Evolutionary conservation across 2,888 invertebrate species (phyloP).

Genomic region (Digitonthophagus gazella): DNA sequence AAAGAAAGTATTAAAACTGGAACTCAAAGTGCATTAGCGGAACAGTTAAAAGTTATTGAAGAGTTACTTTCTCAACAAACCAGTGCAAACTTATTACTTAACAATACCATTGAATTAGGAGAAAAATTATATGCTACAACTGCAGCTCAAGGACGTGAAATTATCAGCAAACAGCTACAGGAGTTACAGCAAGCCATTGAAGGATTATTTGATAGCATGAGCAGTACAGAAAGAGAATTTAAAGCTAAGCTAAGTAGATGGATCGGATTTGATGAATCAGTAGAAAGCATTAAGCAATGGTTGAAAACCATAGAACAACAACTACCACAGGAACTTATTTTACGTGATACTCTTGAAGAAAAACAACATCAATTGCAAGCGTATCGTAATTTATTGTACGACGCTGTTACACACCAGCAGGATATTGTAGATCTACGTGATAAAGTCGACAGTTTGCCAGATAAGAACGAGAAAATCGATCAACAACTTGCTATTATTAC

Average conservation of each 20-base stretch:
- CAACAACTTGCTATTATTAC: conserved; percentile 68
- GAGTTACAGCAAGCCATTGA: conserved; percentile 79
- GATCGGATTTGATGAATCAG: conserved; percentile 87
- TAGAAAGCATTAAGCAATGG: conserved; percentile 78
- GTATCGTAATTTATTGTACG: conserved; percentile 79
- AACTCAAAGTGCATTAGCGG: conserved; percentile 67
- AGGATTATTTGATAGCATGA: conserved; percentile 74
- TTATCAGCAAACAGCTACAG: conserved; percentile 79
- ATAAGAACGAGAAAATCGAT: conserved; percentile 71
- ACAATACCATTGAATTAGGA: conserved; percentile 83
- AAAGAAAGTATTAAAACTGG: conserved; percentile 62
- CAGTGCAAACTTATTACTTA: conserved; percentile 71
- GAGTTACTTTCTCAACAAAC: conserved; percentile 74
- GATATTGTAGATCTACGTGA: conserved; percentile 79
- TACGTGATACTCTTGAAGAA: conserved; percentile 82
- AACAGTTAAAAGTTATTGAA: conserved; percentile 68
- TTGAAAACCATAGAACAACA: conserved; percentile 80
- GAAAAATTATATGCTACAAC: conserved; percentile 90
- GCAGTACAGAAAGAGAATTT: conserved; percentile 74
- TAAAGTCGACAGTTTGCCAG: conserved; percentile 76
- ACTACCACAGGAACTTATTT: conserved; percentile 77
- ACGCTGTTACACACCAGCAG: conserved; percentile 81
- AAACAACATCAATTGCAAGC: conserved; percentile 86
- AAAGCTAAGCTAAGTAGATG: conserved; percentile 82
- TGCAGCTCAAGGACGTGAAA: conserved; percentile 86